These are phyloP conservation scores for Ia io DNA, from an alignment of 2,113 vertebrate genomes.

Conservation along the genomic window DNA sequence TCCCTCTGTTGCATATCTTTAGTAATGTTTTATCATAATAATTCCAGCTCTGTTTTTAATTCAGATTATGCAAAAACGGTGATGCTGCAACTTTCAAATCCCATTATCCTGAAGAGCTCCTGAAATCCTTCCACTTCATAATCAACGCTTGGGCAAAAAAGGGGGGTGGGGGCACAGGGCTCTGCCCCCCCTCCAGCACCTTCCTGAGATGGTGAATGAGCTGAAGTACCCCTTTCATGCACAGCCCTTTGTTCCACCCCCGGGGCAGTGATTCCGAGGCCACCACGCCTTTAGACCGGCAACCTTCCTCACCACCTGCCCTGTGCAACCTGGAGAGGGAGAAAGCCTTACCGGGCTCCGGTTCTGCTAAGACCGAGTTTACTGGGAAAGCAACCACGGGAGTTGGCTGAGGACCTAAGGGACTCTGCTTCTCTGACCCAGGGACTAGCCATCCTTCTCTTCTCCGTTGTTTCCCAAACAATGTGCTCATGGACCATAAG, in stretches of 20 bases:
- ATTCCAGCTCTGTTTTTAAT: slow-evolving; percentile 15
- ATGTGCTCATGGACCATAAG: neutral
- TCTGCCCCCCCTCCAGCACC: neutral
- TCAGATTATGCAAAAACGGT: neutral
- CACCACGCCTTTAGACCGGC: fast-evolving
- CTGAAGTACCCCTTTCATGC: neutral
- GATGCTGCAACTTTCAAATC: neutral
- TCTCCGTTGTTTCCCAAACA: neutral
- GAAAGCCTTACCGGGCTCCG: neutral
- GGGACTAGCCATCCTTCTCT: neutral
- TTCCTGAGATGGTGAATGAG: neutral
- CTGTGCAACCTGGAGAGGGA: neutral
- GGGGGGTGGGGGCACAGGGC: neutral
- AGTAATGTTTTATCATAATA: neutral
- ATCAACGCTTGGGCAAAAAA: neutral
- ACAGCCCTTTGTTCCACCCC: neutral
- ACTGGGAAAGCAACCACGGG: neutral
- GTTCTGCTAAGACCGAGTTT: neutral
- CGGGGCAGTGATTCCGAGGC: neutral
- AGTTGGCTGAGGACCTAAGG: neutral
- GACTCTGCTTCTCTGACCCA: neutral
- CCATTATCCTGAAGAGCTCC: neutral
- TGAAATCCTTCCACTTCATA: neutral
- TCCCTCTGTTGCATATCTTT: neutral
- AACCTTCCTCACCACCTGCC: neutral